Base-by-base conservation (phyloP, 2,888 invertebrate species). In the Elysia crispata region DNA sequence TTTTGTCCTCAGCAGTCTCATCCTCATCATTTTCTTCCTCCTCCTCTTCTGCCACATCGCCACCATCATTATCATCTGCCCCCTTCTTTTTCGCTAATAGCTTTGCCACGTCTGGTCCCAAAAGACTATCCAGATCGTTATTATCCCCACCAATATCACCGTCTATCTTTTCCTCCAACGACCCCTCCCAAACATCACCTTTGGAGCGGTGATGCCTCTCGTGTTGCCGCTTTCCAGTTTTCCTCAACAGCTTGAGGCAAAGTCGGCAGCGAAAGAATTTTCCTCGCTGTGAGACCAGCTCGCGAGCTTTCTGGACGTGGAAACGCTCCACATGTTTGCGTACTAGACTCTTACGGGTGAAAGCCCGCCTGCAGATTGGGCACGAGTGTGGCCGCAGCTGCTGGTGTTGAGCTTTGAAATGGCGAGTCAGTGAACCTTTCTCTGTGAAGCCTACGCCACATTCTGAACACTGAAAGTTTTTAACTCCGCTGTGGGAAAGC, bases 341-440 rank as follows among this genome's bases (percentile, higher is more conserved):
- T 13, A 80, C 25, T 18, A 80, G 54, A 28, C 62, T 30, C 41
- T 49, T 70, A 3, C 80, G 70, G 1, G 80, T 62, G 70, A 80
- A 80, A 18, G 49, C 31, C 33, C 57, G 31, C 25, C 64, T 54
- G 54, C 80, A 80, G 20, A 72, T 33, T 13, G 23, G 62, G 60
- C 80, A 80, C 13, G 33, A 20, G 50, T 76, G 76, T 3, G 80
- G 80, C 1, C 76, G 76, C 15, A 76, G 18, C 54, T 64, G 76
- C 28, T 80, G 76, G 20, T 80, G 80, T 25, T 76, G 80, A 5
- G 80, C 25, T 28, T 70, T 62, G 33, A 50, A 54, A 66, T 80
- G 80, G 11, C 80, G 80, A 0, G 67, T 80, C 54, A 80, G 54
- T 0, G 80, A 80, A 15, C 80, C 80, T 66, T 80, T 80, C 62